Conservation (phyloP, 2,888 invertebrate genomes). For the Oasisia sp. region DNA sequence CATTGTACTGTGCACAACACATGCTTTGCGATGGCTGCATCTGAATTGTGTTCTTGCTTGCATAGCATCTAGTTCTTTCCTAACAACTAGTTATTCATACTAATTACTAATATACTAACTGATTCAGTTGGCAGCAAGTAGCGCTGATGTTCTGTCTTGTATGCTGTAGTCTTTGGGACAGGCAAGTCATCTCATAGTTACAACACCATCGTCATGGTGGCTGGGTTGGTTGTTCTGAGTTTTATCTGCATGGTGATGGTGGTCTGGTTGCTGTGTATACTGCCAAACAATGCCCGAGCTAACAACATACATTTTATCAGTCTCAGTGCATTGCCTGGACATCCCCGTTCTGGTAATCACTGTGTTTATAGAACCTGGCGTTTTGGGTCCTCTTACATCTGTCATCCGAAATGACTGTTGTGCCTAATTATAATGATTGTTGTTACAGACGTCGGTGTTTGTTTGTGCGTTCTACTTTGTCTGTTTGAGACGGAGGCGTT, state of each 20-base stretch:
- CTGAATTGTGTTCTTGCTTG: too few relatives aligned
- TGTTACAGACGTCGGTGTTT: not conserved
- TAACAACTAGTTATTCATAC: too few relatives aligned
- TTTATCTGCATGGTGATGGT: not conserved
- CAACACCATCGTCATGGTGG: not conserved
- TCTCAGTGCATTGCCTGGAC: not conserved
- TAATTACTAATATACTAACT: too few relatives aligned
- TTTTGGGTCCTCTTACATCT: not conserved
- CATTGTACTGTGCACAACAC: too few relatives aligned
- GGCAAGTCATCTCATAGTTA: not conserved
- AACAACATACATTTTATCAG: not conserved
- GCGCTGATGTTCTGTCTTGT: not conserved
- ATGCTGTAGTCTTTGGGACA: not conserved
- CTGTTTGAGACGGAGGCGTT: not conserved
- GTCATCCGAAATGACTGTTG: not conserved
- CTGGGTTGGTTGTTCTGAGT: not conserved
- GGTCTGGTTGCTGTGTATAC: not conserved
- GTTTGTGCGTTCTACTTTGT: not conserved
- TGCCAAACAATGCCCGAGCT: not conserved
- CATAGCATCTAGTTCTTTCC: too few relatives aligned
- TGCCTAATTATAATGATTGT: not conserved
- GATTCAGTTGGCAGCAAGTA: too few relatives aligned
- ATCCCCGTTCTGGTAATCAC: not conserved
- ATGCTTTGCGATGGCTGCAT: too few relatives aligned
- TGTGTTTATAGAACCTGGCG: not conserved